phyloP scores from a whole-genome alignment of 2,797 vertebrate species.

The Rhinella marina region DNA sequence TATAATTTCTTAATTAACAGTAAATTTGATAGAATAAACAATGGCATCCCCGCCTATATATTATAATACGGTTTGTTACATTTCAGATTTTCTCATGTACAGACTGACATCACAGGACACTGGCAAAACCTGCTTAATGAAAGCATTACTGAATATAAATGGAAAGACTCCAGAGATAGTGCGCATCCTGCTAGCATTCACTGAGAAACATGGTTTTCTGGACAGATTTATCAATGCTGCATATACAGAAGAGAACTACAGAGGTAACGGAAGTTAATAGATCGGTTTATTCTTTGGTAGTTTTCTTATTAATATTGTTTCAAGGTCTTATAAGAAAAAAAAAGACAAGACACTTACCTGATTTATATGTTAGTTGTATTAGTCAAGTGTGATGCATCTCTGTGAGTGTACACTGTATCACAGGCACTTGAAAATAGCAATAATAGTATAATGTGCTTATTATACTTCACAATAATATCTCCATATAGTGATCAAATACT shows the following conservation, averaged over 20 bases:
- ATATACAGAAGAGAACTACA: conserved; percentile 78
- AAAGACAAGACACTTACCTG: not conserved
- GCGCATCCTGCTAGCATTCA: conserved; percentile 71
- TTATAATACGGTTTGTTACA: not conserved
- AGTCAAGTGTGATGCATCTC: too few species aligned
- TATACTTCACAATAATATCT: too few species aligned
- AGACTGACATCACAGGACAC: conserved; percentile 76
- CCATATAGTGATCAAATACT: too few species aligned
- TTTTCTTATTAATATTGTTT: not conserved
- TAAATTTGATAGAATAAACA: not conserved
- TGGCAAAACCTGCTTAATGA: conserved; percentile 81
- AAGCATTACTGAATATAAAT: conserved; percentile 79
- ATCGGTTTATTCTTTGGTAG: not conserved
- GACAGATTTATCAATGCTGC: conserved; percentile 76
- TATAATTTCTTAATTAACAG: not conserved
- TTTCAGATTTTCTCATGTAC: conserved; percentile 77
- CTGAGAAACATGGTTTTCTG: conserved; percentile 74
- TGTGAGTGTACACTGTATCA: too few species aligned
- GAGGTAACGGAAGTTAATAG: conserved; percentile 68
- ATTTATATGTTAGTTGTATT: too few species aligned
- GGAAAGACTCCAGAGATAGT: conserved; percentile 72
- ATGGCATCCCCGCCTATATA: not conserved
- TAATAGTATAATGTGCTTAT: not conserved
- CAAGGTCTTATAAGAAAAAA: not conserved
- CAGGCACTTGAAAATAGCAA: not conserved